Conservation (phyloP, 1,140 invertebrate genomes). For the Heliconius nattereri region DNA sequence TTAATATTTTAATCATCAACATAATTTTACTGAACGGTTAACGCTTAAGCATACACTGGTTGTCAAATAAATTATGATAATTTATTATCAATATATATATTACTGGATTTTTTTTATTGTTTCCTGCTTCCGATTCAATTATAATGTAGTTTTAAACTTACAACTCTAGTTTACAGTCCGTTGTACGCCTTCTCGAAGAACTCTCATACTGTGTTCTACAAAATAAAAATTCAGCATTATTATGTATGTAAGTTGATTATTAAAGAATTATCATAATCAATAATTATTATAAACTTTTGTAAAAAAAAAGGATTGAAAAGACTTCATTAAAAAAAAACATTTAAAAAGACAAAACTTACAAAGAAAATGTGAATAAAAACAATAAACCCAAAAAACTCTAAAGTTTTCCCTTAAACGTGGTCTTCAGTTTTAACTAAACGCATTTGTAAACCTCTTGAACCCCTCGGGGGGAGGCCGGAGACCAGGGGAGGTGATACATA, state of each 20-base stretch:
- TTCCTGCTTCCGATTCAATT: conserved; percentile 5
- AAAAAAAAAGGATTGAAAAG: no score
- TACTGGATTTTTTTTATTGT: conserved; percentile 3
- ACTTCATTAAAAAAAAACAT: background rate
- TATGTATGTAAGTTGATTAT: no score
- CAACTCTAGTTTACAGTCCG: background rate
- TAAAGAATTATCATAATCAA: no score
- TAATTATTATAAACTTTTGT: no score
- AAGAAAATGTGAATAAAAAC: background rate
- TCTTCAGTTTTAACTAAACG: conserved; percentile 26
- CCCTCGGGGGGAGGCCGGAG: conserved; percentile 21
- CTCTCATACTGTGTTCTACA: no score
- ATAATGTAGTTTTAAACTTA: background rate
- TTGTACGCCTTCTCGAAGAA: no score
- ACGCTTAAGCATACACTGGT: background rate
- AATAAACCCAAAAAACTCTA: background rate
- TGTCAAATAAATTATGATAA: conserved; percentile 6
- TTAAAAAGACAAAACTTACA: background rate
- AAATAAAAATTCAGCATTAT: no score
- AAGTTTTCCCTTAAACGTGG: conserved; percentile 8
- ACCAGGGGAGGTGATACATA: conserved; percentile 5
- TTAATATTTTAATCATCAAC: conserved; percentile 5
- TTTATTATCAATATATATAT: no score
- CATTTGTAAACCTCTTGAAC: conserved; percentile 28
- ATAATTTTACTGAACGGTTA: conserved; percentile 1